Evolutionary conservation across 1,140 invertebrate species (phyloP).

Genomic region (Calephelis virginiensis): DNA sequence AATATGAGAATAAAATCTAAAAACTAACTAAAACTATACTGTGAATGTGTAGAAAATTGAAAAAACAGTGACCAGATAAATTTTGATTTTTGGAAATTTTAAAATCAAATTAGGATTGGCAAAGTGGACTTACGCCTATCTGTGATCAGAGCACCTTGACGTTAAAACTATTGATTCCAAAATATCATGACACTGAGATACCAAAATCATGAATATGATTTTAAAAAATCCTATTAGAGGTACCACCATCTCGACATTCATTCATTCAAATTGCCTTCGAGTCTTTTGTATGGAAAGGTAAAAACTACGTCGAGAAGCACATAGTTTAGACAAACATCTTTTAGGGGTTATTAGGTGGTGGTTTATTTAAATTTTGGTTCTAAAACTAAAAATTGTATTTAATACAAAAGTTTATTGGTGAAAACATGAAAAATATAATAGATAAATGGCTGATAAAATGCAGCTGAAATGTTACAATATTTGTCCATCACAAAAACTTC

Average conservation of each 20-base stretch:
- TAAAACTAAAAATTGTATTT: constrained; percentile 79
- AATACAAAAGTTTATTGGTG: constrained; percentile 79
- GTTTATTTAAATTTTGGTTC: constrained; percentile 77
- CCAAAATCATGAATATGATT: neutral
- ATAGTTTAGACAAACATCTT: constrained; percentile 55
- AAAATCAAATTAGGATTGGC: too few relatives aligned
- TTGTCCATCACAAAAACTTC: constrained; percentile 75
- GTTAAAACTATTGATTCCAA: too few relatives aligned
- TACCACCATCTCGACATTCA: too few relatives aligned
- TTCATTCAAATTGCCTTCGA: neutral
- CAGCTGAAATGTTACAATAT: constrained; percentile 78
- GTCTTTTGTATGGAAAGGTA: constrained; percentile 27
- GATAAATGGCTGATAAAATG: constrained; percentile 79
- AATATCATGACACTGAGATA: neutral
- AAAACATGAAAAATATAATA: constrained; percentile 79
- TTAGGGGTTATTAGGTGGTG: constrained; percentile 71
- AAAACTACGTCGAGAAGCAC: constrained; percentile 37
- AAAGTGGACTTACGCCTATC: too few relatives aligned
- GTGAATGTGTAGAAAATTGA: too few relatives aligned
- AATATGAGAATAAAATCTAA: too few relatives aligned
- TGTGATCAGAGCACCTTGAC: too few relatives aligned
- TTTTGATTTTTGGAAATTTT: too few relatives aligned
- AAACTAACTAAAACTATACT: too few relatives aligned
- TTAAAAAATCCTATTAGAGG: neutral
- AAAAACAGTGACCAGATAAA: too few relatives aligned